Evolutionary conservation across 2,888 invertebrate genomes (phyloP), one percentile per base, ranked within the genome.

Genomic region (Phytoseiulus persimilis): DNA sequence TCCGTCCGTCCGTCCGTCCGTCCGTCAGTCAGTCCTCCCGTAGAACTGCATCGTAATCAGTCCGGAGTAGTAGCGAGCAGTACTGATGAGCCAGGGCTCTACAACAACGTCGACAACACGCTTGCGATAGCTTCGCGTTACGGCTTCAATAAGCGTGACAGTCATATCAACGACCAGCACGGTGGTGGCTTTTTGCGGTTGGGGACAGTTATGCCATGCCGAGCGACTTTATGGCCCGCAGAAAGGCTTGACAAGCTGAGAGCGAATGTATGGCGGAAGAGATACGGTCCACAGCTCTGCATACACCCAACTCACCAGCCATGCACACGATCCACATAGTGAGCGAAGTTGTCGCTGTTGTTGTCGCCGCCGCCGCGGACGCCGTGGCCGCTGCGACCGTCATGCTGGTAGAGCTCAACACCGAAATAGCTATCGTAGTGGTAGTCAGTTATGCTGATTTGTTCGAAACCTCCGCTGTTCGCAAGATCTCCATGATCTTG

Each of bases 101-200:
- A 65, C 65, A 65, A 65, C 65, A 28, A 65, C 39, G 9, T 3
- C 65, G 18, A 65, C 65, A 65, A 65, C 65, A 23, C 65, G 65
- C 65, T 65, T 28, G 65, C 65, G 65, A 65, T 65, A 65, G 65
- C 65, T 65, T 65, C 18, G 65, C 65, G 65, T 65, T 65, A 65
- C 65, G 65, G 65, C 65, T 65, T 65, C 65, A 65, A 65, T 65
- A 65, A 65, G 65, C 65, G 65, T 65, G 65, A 65, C 65, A 65
- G 65, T 65, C 65, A 28, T 65, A 65, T 65, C 14, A 65, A 65
- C 65, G 65, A 65, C 65, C 18, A 65, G 65, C 65, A 65, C 65
- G 65, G 65, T 65, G 65, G 65, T 28, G 65, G 65, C 65, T 65
- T 65, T 65, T 65, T 65, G 65, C 65, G 65, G 65, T 65, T 65